phyloP scores from a whole-genome alignment of 2,113 vertebrate genomes.

The Nycticebus coucang region DNA sequence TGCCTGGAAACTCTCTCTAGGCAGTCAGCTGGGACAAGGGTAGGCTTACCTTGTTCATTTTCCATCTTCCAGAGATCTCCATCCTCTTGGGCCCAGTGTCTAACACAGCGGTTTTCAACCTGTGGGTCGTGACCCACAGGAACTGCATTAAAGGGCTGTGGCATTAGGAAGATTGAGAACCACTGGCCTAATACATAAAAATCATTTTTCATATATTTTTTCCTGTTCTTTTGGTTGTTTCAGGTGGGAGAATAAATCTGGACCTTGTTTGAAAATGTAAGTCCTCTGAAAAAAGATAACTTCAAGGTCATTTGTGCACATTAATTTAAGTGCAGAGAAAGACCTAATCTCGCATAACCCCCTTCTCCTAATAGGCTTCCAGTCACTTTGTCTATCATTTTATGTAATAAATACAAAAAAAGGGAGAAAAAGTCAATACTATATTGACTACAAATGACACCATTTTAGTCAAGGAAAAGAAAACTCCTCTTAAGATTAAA shows the following conservation, averaged over 20 bases:
- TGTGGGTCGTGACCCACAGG: too few species aligned
- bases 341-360: not conserved
- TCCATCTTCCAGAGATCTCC: not conserved
- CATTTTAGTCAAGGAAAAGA: not conserved
- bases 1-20: not conserved
- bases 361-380: not conserved
- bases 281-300: not conserved
- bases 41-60: not conserved
- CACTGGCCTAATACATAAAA: not conserved
- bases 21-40: not conserved
- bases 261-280: not conserved
- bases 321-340: not conserved
- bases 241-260: not conserved
- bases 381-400: not conserved
- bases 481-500: not conserved
- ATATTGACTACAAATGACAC: not conserved
- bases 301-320: not conserved
- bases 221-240: not conserved
- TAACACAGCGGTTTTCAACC: too few species aligned
- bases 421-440: too few species aligned
- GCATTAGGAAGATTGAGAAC: too few species aligned
- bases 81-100: too few species aligned
- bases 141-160: too few species aligned
- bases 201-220: not conserved
- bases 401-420: not conserved